These are phyloP conservation scores for Petroica traversi DNA, from an alignment of 2,113 vertebrate genomes.

Conservation along the genomic window DNA sequence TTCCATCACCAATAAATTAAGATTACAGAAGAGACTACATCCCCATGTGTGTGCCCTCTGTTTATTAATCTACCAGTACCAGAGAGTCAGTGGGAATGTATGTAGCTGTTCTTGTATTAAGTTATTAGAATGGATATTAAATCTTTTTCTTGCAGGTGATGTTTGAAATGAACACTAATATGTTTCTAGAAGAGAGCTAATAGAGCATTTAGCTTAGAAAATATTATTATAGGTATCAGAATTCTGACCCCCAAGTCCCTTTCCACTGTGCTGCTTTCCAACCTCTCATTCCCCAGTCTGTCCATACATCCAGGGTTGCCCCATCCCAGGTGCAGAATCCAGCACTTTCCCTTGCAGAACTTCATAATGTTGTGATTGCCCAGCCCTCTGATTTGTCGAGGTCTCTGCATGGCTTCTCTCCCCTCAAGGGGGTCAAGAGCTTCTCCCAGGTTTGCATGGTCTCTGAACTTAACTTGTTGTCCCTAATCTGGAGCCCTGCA, in stretches of 20 bases:
- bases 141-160: background rate
- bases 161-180: background rate
- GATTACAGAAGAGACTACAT: background rate
- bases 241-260: background rate
- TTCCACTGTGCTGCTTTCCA: background rate
- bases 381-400: background rate
- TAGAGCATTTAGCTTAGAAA: background rate
- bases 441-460: background rate
- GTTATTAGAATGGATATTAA: background rate
- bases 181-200: background rate
- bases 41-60: background rate
- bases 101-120: background rate
- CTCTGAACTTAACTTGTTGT: background rate
- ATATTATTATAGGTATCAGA: background rate
- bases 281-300: background rate
- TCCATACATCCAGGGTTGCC: background rate
- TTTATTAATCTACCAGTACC: background rate
- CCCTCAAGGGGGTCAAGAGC: no score
- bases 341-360: no score
- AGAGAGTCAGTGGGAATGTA: background rate
- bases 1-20: background rate
- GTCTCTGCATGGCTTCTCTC: background rate
- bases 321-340: background rate
- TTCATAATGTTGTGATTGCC: no score
- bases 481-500: background rate